A percentile compares a stretch with the other conserved stretches of the same genome.
These are phyloP conservation scores for Rhodinocichla rosea DNA, from an alignment of 2,113 vertebrate genomes.

Conservation along the genomic window DNA sequence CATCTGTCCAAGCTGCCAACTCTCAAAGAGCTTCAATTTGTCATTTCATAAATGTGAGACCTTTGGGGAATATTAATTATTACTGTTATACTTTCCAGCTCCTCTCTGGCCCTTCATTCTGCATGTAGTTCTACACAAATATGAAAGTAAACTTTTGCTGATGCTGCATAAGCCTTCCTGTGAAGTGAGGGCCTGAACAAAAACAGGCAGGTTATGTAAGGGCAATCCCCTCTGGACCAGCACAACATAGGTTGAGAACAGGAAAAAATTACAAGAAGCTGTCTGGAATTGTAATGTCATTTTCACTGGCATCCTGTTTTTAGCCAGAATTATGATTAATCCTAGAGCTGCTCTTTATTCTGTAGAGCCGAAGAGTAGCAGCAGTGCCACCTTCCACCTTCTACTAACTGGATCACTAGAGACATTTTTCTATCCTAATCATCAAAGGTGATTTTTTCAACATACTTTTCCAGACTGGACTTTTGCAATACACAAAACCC, in stretches of 20 bases:
- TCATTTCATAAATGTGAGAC: background rate
- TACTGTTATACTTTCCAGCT: background rate
- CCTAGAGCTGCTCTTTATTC: background rate
- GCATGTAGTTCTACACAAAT: background rate
- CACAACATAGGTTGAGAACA: background rate
- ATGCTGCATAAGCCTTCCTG: background rate
- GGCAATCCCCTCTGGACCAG: background rate
- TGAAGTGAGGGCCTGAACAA: background rate
- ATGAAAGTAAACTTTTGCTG: background rate
- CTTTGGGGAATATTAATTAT: background rate
- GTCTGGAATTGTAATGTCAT: background rate
- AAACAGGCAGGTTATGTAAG: background rate
- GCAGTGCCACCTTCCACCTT: background rate
- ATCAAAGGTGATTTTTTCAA: background rate
- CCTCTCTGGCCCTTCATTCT: background rate
- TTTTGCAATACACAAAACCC: background rate
- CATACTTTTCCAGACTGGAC: background rate
- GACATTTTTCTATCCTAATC: background rate
- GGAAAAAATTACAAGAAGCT: background rate
- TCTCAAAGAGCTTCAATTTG: background rate
- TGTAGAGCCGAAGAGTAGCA: background rate
- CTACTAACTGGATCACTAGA: background rate
- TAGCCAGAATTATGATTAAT: background rate
- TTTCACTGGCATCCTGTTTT: background rate
- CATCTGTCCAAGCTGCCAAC: background rate